Conservation (phyloP, 30 jellyfish, hydroid and myxozoan species). For the Turritopsis rubra region DNA sequence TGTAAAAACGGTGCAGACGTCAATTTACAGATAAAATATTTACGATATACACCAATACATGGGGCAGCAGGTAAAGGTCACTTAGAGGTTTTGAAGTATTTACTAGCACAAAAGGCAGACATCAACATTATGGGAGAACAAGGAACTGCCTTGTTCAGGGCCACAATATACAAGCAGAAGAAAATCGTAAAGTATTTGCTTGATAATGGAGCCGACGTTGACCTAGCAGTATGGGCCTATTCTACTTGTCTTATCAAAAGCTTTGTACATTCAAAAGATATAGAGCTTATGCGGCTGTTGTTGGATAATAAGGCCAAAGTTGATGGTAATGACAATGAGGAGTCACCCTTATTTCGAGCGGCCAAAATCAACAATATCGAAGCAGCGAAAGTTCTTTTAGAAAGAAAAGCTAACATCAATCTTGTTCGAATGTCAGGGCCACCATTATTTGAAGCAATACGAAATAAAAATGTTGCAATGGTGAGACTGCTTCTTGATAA, state of each 20-base stretch:
- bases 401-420: constrained; percentile 1
- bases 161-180: neutral
- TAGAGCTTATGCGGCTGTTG: neutral
- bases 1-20: constrained; percentile 10
- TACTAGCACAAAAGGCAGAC: neutral
- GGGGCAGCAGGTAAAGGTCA: neutral
- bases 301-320: constrained; percentile 14
- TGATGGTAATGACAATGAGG: neutral
- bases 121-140: neutral
- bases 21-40: neutral
- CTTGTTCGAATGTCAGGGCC: neutral
- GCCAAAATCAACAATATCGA: neutral
- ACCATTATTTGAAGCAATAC: constrained; percentile 11
- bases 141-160: constrained; percentile 12
- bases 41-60: neutral
- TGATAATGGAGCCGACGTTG: constrained; percentile 8
- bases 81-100: constrained; percentile 9
- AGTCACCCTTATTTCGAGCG: neutral
- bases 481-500: neutral
- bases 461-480: neutral
- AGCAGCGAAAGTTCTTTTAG: neutral
- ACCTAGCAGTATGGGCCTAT: neutral
- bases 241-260: neutral
- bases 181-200: neutral
- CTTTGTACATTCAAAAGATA: neutral